Conservation (phyloP, 2,113 vertebrate species). For the Thymallus thymallus region DNA sequence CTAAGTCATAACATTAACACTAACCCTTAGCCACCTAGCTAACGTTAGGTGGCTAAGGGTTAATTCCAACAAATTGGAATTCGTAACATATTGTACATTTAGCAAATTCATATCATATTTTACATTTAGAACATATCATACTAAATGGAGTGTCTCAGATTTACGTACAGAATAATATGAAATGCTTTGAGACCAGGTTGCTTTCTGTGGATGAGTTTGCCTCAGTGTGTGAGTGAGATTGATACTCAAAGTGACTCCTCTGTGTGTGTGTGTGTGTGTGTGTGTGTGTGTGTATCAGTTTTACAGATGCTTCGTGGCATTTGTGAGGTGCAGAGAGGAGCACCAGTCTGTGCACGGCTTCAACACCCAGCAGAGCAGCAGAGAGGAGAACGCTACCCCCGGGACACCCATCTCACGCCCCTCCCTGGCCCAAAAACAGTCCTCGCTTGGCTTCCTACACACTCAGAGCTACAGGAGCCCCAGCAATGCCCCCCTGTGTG, state of each 20-base stretch:
- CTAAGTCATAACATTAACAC: too few species aligned
- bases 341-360: slow-evolving; percentile 28
- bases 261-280: neutral
- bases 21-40: too few species aligned
- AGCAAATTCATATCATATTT: too few species aligned
- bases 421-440: neutral
- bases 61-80: too few species aligned
- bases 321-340: slow-evolving; percentile 60
- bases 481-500: slow-evolving; percentile 13
- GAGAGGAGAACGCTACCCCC: slow-evolving; percentile 23
- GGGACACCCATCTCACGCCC: slow-evolving; percentile 7
- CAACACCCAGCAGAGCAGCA: slow-evolving; percentile 33
- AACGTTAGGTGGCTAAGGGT: too few species aligned
- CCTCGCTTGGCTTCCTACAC: slow-evolving; percentile 18
- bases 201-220: too few species aligned
- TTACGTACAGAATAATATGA: too few species aligned
- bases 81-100: too few species aligned
- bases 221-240: neutral
- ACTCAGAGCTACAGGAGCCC: slow-evolving; percentile 14
- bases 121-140: too few species aligned
- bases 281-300: slow-evolving; percentile 50
- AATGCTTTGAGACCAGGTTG: too few species aligned
- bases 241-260: neutral
- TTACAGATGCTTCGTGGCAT: slow-evolving; percentile 61
- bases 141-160: too few species aligned